Percentiles rank a stretch among this genome's conserved stretches.
Evolutionary conservation across 2,113 vertebrate species (phyloP).

Genomic region (Archilochus colubris): DNA sequence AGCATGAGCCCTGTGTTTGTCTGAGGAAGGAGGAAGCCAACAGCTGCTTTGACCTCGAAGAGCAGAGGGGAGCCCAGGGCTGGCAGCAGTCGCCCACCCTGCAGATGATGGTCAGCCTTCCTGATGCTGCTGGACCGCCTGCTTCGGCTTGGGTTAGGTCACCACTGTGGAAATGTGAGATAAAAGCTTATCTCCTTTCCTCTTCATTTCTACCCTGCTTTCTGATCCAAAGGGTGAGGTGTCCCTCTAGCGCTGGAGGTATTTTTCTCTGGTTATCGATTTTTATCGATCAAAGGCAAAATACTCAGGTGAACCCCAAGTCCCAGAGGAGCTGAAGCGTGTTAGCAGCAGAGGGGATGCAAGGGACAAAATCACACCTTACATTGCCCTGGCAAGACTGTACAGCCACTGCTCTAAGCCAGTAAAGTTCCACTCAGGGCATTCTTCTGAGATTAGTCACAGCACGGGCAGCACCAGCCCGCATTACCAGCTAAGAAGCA

Average conservation of each 20-base stretch:
- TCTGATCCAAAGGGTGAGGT: not conserved
- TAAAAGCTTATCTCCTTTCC: not conserved
- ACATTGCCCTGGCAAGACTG: not conserved
- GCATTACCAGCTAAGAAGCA: not conserved
- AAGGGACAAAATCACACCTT: not conserved
- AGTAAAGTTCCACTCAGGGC: fast-evolving
- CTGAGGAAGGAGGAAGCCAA: not conserved
- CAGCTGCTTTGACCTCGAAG: not conserved
- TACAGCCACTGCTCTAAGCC: not conserved
- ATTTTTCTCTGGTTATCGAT: not conserved
- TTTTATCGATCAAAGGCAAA: not conserved
- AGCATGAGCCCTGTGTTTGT: not conserved
- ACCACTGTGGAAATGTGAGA: fast-evolving
- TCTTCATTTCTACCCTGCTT: not conserved
- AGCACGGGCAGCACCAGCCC: fast-evolving
- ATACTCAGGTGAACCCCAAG: not conserved
- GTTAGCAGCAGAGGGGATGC: not conserved
- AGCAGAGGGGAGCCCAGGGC: not conserved
- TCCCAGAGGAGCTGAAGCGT: not conserved
- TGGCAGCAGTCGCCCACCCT: fast-evolving
- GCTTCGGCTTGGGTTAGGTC: fast-evolving
- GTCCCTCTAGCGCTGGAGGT: not conserved
- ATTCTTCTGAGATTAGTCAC: not conserved
- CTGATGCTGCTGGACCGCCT: fast-evolving
- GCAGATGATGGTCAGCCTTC: fast-evolving